Evolutionary conservation across 2,113 vertebrate genomes (phyloP).

Genomic region (Bufo gargarizans): DNA sequence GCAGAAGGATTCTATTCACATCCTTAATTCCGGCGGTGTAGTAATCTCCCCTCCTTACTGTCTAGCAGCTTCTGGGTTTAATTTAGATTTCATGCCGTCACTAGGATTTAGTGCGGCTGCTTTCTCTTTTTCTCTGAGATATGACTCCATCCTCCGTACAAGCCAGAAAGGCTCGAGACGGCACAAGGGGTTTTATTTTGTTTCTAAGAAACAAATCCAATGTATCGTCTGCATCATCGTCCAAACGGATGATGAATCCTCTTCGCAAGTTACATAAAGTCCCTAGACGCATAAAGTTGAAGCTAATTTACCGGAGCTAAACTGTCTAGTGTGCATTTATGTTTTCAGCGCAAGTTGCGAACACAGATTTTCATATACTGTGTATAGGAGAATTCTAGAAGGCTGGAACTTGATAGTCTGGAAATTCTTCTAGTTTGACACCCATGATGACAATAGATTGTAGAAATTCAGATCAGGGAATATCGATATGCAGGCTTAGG

Average conservation of each 20-base stretch:
- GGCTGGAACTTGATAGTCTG: too few relatives aligned
- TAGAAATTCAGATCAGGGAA: too few relatives aligned
- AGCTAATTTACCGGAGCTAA: conserved; percentile 11
- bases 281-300: neutral
- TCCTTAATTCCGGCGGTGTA: conserved; percentile 50
- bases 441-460: too few relatives aligned
- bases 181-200: conserved; percentile 9
- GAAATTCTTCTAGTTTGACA: too few relatives aligned
- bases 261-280: neutral
- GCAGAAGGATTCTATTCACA: conserved; percentile 46
- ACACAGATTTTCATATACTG: neutral
- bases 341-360: neutral
- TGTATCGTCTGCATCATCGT: conserved; percentile 33
- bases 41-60: conserved; percentile 50
- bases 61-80: conserved; percentile 55
- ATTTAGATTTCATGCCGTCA: conserved; percentile 58
- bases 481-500: too few relatives aligned
- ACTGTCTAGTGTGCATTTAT: neutral
- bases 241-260: conserved; percentile 44
- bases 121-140: conserved; percentile 50
- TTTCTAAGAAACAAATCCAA: conserved; percentile 48
- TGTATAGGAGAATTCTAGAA: neutral
- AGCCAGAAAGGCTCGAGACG: conserved; percentile 44
- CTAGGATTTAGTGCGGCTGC: conserved; percentile 42
- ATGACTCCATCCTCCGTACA: conserved; percentile 47